Evolutionary conservation across 2,113 vertebrate species (phyloP).

Genomic region (Spilogale gracilis): DNA sequence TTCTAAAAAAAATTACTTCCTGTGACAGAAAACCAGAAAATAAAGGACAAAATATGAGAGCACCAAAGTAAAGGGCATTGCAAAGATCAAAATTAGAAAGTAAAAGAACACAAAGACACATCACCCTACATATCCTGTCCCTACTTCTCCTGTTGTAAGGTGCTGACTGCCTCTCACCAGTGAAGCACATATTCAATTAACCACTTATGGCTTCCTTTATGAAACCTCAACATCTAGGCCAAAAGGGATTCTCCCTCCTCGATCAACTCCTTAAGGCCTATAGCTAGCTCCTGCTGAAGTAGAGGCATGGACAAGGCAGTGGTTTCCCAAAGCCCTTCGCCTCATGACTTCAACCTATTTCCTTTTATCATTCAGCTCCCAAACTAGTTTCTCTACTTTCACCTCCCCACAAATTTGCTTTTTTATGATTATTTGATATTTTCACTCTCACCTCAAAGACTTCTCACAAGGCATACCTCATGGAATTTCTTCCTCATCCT

Average conservation of each 20-base stretch:
- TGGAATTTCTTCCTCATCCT: background rate
- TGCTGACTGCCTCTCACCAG: background rate
- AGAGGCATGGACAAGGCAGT: background rate
- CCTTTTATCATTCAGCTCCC: background rate
- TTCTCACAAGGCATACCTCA: background rate
- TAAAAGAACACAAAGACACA: background rate
- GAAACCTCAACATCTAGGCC: background rate
- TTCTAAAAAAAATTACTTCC: background rate
- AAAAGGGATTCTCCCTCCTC: background rate
- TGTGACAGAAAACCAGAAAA: background rate
- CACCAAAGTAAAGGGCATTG: background rate
- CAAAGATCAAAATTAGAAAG: background rate
- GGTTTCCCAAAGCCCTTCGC: background rate
- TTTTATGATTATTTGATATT: background rate
- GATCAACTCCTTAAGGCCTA: background rate
- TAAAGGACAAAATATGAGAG: background rate
- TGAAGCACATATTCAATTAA: background rate
- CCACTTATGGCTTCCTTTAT: background rate
- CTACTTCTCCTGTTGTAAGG: background rate
- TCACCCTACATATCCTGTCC: background rate
- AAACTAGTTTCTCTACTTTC: background rate
- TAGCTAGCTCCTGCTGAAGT: background rate
- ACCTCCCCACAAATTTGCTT: background rate
- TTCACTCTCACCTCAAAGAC: background rate
- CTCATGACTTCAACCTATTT: background rate